These are phyloP conservation scores for Rhinolophus sinicus DNA, from an alignment of 2,113 vertebrate genomes.

Conservation along the genomic window DNA sequence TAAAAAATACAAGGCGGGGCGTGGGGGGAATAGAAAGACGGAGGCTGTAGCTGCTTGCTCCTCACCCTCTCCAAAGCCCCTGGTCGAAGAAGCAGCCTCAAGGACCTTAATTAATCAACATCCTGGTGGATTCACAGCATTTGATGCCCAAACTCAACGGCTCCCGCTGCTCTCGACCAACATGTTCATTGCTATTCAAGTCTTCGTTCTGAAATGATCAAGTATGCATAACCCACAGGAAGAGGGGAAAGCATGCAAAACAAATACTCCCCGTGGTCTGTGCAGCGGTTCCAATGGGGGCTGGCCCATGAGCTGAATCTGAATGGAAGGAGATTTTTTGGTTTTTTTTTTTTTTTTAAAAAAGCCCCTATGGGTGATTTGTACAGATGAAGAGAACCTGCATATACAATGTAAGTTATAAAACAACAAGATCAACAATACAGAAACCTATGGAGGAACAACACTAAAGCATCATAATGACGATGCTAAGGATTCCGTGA, in stretches of 20 bases:
- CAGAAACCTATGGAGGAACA: neutral
- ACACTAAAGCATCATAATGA: rapidly evolving
- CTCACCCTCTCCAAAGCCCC: neutral
- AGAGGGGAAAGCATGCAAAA: neutral
- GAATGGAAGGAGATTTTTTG: neutral
- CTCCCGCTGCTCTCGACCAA: neutral
- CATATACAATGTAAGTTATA: neutral
- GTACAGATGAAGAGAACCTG: neutral
- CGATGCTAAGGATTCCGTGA: neutral
- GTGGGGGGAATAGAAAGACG: rapidly evolving
- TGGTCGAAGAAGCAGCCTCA: neutral
- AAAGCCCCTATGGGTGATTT: neutral
- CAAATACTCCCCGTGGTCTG: neutral
- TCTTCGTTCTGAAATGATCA: neutral
- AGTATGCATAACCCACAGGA: neutral
- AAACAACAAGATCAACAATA: neutral
- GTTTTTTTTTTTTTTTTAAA: neutral
- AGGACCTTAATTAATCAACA: neutral
- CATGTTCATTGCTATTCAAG: neutral
- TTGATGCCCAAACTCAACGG: neutral
- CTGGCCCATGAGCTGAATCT: neutral
- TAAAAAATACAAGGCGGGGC: neutral
- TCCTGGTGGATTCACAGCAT: rapidly evolving
- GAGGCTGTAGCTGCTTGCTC: rapidly evolving
- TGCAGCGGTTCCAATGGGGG: rapidly evolving